These are phyloP conservation scores for Gari tellinella DNA, from an alignment of 2,888 invertebrate genomes.

Conservation along the genomic window DNA sequence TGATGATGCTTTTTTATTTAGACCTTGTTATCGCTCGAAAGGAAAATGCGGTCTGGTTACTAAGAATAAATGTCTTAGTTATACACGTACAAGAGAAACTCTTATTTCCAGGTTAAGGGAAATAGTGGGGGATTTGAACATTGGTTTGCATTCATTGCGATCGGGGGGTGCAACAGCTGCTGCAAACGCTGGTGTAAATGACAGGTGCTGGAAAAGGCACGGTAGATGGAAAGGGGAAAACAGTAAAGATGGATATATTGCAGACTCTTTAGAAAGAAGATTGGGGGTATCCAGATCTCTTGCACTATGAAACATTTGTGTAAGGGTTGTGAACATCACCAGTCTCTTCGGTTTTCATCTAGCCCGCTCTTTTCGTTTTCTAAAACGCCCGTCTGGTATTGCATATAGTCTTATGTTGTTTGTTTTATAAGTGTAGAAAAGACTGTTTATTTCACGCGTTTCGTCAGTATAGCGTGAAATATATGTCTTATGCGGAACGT, in stretches of 20 bases:
- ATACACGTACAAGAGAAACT: constrained; percentile 43
- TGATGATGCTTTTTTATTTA: constrained; percentile 32
- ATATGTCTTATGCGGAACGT: no score
- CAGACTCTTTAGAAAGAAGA: constrained; percentile 33
- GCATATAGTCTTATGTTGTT: neutral
- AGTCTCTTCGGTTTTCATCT: neutral
- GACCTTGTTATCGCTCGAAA: constrained; percentile 43
- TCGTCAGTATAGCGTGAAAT: neutral
- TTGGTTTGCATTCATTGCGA: constrained; percentile 48
- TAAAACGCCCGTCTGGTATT: constrained; percentile 10
- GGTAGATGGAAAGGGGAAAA: constrained; percentile 44
- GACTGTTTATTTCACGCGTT: constrained; percentile 12
- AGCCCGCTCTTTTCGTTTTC: neutral
- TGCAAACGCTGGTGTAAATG: constrained; percentile 46
- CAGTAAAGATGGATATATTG: constrained; percentile 49
- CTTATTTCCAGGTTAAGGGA: constrained; percentile 25
- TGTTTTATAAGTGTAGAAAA: constrained; percentile 1
- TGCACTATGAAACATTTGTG: constrained; percentile 13
- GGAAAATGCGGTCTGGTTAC: constrained; percentile 31
- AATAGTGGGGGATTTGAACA: constrained; percentile 28
- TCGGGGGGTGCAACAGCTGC: constrained; percentile 47
- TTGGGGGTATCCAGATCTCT: constrained; percentile 32
- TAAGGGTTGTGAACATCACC: neutral
- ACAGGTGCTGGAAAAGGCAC: constrained; percentile 43
- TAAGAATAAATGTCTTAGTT: constrained; percentile 51